phyloP scores from a whole-genome alignment of 2,113 vertebrate species.

The Oryzias woworae region DNA sequence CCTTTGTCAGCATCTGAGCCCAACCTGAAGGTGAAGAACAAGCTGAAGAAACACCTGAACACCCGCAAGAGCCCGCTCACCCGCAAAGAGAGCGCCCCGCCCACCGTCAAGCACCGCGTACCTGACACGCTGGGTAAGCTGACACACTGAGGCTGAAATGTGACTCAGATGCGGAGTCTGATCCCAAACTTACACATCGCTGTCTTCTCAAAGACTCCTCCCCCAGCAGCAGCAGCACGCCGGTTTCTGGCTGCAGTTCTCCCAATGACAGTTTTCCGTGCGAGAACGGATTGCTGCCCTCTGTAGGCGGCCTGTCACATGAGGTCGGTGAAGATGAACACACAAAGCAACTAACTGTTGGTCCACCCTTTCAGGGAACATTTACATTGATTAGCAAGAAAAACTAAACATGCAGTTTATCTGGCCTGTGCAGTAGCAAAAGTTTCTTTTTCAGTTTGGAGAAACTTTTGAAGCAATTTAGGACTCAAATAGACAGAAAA shows the following conservation, averaged over 20 bases:
- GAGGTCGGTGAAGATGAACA: conserved; percentile 75
- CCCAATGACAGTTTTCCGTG: conserved; percentile 89
- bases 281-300: conserved; percentile 77
- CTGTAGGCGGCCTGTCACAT: conserved; percentile 67
- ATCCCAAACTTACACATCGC: not conserved
- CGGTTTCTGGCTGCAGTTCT: conserved; percentile 89
- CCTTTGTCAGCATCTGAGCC: conserved; percentile 84
- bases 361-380: no score
- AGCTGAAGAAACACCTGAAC: conserved; percentile 90
- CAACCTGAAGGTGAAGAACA: conserved; percentile 91
- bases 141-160: not conserved
- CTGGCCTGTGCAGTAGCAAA: no score
- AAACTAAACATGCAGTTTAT: no score
- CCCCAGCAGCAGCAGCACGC: conserved; percentile 94
- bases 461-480: not conserved
- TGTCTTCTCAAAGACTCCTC: conserved; percentile 84
- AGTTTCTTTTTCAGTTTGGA: not conserved
- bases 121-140: conserved; percentile 84
- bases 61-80: conserved; percentile 90
- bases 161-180: not conserved
- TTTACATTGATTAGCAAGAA: no score
- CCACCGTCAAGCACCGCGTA: conserved; percentile 83
- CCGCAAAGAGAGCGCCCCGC: conserved; percentile 91
- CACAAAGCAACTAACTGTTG: no score
- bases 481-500: not conserved